These are phyloP conservation scores for Antheraea pernyi DNA, from an alignment of 1,140 invertebrate species.

Conservation along the genomic window DNA sequence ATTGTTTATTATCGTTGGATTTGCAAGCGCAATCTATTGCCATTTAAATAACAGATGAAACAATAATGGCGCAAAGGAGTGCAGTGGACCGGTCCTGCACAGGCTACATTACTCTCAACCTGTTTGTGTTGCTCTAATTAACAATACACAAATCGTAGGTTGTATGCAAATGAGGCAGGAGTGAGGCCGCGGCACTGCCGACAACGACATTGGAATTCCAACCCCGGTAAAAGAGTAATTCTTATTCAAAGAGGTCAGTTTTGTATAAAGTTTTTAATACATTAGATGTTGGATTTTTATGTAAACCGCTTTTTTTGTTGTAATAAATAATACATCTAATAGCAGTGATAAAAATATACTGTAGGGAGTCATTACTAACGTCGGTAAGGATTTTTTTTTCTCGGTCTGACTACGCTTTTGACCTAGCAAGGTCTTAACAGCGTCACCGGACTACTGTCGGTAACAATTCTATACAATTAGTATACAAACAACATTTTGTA, in stretches of 20 bases:
- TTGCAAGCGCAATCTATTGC: conserved; percentile 58
- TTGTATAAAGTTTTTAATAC: conserved; percentile 18
- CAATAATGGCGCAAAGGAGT: conserved; percentile 68
- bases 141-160: conserved; percentile 78
- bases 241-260: conserved; percentile 35
- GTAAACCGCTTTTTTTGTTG: no score
- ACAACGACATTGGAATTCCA: conserved; percentile 40
- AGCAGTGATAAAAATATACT: no score
- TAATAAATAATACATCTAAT: no score
- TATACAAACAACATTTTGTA: no score
- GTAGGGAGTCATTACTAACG: no score
- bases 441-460: no score
- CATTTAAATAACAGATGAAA: conserved; percentile 73
- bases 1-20: conserved; percentile 50
- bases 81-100: conserved; percentile 48
- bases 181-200: conserved; percentile 31
- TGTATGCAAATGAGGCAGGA: conserved; percentile 73
- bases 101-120: conserved; percentile 66
- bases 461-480: no score
- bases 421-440: no score
- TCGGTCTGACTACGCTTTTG: no score
- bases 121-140: conserved; percentile 76
- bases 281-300: no score
- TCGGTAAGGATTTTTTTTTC: no score
- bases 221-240: conserved; percentile 37